A percentile compares a stretch with the other conserved stretches of the same genome.
These are phyloP conservation scores for Ephialtes manifestator DNA, from an alignment of 2,888 invertebrate genomes.

Conservation along the genomic window DNA sequence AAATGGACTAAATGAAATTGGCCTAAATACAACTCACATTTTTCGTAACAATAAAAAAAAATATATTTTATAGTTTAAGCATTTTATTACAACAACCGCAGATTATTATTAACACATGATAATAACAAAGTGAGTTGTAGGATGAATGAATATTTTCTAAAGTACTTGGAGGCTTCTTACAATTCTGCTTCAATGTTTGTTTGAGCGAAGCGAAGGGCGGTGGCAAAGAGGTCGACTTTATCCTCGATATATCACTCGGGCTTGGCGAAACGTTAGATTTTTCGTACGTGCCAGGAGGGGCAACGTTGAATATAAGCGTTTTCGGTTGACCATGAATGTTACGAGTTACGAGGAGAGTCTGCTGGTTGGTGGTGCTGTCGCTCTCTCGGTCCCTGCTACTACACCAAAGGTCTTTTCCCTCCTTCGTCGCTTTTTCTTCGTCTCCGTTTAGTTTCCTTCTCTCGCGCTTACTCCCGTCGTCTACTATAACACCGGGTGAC, in stretches of 20 bases:
- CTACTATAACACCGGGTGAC: constrained; percentile 31
- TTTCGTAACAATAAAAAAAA: no score
- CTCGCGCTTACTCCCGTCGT: constrained; percentile 44
- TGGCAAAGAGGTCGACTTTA: not conserved
- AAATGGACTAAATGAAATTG: no score
- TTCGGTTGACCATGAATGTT: constrained; percentile 67
- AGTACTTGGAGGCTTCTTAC: no score
- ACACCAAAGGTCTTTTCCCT: constrained; percentile 42
- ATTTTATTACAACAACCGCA: no score
- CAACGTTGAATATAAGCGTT: constrained; percentile 12
- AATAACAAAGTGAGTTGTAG: no score
- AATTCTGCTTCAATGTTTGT: no score
- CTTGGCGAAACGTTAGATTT: constrained; percentile 10
- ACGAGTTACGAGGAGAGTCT: constrained; percentile 68
- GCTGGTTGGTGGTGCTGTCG: not conserved
- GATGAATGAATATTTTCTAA: no score
- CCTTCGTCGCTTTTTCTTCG: constrained; percentile 21
- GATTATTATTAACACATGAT: no score
- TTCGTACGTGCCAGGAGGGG: not conserved
- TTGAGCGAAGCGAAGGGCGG: not conserved
- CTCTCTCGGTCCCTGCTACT: not conserved
- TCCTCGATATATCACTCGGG: constrained; percentile 2
- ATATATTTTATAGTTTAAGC: no score
- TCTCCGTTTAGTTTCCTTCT: constrained; percentile 38
- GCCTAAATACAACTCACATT: no score